phyloP scores from a whole-genome alignment of 2,797 vertebrate genomes.

The Phalloptychus januarius region DNA sequence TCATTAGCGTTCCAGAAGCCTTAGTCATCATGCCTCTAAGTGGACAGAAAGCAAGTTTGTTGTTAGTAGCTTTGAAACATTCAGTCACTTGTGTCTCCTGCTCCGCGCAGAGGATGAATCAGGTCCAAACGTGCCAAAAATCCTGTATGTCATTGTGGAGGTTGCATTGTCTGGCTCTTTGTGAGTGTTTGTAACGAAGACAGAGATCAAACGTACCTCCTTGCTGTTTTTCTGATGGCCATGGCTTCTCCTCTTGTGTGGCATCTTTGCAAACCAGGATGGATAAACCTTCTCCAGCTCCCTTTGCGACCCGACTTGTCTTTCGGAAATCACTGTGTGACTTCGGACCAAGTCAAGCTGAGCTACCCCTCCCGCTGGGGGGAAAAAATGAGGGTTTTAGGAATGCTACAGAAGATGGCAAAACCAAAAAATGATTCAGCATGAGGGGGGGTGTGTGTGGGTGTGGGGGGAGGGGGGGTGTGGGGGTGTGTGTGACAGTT shows the following conservation, averaged over 20 bases:
- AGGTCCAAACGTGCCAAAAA: background rate
- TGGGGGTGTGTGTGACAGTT: constrained; percentile 11
- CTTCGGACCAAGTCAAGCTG: background rate
- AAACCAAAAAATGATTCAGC: background rate
- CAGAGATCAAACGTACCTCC: constrained; percentile 59
- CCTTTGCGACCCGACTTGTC: constrained; percentile 23
- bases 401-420: constrained; percentile 19
- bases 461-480: constrained; percentile 1
- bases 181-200: background rate
- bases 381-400: background rate
- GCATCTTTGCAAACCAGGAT: constrained; percentile 64
- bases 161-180: background rate
- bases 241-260: constrained; percentile 73
- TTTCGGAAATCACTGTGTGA: constrained; percentile 1
- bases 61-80: background rate
- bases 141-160: background rate
- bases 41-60: background rate
- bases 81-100: background rate
- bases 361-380: constrained; percentile 62
- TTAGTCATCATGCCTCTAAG: background rate
- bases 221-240: constrained; percentile 61
- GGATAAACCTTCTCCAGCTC: background rate
- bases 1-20: background rate
- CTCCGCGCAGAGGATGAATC: background rate
- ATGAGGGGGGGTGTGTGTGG: constrained; percentile 21